Base-by-base conservation (phyloP, 1,140 invertebrate species). In the Drosophila hydei region DNA sequence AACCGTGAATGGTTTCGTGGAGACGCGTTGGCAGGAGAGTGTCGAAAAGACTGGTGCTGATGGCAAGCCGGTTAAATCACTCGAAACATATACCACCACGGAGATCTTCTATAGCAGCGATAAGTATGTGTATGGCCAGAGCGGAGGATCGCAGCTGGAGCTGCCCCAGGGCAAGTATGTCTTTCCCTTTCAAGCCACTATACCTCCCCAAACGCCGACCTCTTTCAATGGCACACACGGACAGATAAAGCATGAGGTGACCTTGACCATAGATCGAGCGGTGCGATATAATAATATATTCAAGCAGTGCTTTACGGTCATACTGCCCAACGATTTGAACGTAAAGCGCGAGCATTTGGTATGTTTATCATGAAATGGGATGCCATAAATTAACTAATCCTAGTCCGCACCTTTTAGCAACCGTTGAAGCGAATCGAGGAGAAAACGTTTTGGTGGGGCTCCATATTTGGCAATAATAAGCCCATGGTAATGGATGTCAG, bases 251-350 rank as follows among this genome's bases (percentile, higher is more conserved):
- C 96, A 96, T 77, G 95, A 93, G 69, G 92, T 95, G 4, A 95
- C 95, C 90, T 94, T 91, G 9, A 83, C 77, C 9, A 91, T 97
- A 63, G 95, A 96, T 91, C 94, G 95, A 16, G 95, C 95, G 8
- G 96, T 95, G 94, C 94, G 94, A 25, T 95, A 95, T 79, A 95
- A 96, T 91, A 94, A 95, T 72, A 94, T 94, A 74, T 93, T 93
- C 40, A 95, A 96, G 89, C 93, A 93, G 74, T 93, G 94, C 11
- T 96, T 96, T 79, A 95, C 95, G 9, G 94, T 97, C 16, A 93
- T 96, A 27, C 93, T 94, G 70, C 94, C 95, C 11, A 93, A 95
- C 54, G 95, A 96, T 92, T 93, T 96, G 18, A 96, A 96, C 90
- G 90, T 92, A 65, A 93, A 94, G 18, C 61, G 54, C 7, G 69